Base-by-base conservation (phyloP, 2,888 invertebrate genomes). In the Actias luna region DNA sequence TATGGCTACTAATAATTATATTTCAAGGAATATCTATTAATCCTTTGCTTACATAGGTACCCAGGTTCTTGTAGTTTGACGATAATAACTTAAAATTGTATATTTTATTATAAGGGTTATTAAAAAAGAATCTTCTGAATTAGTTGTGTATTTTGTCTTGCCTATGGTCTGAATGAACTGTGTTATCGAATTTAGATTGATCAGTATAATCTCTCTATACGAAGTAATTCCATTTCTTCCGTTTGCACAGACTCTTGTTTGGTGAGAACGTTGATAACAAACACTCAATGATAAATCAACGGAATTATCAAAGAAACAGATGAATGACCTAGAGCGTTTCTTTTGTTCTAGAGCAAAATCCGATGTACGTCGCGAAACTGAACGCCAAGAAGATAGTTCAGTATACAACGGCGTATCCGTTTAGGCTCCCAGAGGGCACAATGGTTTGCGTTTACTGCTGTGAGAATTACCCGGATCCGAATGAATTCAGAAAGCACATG, bases 301-400 rank as follows among this genome's bases (percentile, higher is more conserved):
- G 5, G 35, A 18, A 58, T 25, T 16, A 22, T 58, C 18, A 12
- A 58, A 58, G 33, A 58, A 33, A 36, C 25, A 50, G n/a, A 61
- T 61, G 50, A 64, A 61, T 63, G 64, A 64, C 64, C 59, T 50
- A 64, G 64, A 60, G 62, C 64, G 65, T 80, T 80, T 85, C 80
- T 83, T 75, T 87, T 88, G 88, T 89, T 89, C 83, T 89, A 89
- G 88, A 83, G 74, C 67, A 74, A 77, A 80, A 82, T 80, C 78
- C 79, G 78, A 80, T 84, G 80, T 66, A 76, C 79, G 72, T 79
- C 79, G 80, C 84, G 70, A 83, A 85, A 78, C 78, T 71, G 79
- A 88, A 89, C 78, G 87, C 88, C 65, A 79, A 82, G 78, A 71
- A 80, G 69, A 75, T 89, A 64, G 74, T 88, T 75, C 79, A 82